Percentiles rank a stretch among this genome's conserved stretches.
Evolutionary conservation across 2,113 vertebrate species (phyloP).

Genomic region (Syngnathus scovelli): DNA sequence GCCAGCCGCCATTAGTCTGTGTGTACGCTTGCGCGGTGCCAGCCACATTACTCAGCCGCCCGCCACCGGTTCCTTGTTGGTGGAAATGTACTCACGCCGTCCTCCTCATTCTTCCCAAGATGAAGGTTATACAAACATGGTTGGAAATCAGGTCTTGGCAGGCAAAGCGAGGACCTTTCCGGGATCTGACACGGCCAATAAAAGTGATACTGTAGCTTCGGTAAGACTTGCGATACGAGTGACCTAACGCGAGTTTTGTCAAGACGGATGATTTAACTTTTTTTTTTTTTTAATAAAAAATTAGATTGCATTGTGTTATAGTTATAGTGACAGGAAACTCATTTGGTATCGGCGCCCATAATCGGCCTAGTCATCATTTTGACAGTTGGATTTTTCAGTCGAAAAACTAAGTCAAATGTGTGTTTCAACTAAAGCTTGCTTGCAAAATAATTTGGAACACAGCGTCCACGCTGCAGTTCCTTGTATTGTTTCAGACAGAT

Average conservation of each 20-base stretch:
- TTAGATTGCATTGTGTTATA: too few relatives aligned
- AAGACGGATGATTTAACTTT: too few relatives aligned
- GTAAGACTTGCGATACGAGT: neutral
- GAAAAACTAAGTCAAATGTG: neutral
- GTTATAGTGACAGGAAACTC: too few relatives aligned
- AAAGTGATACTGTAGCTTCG: neutral
- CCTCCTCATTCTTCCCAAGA: slow-evolving; percentile 56
- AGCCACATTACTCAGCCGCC: slow-evolving; percentile 67
- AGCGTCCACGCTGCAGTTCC: neutral
- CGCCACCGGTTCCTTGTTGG: slow-evolving; percentile 50
- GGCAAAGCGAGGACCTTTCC: slow-evolving; percentile 31
- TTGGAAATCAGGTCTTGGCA: slow-evolving; percentile 54
- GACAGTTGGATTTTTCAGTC: too few relatives aligned
- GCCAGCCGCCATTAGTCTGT: slow-evolving; percentile 64
- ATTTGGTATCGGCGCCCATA: too few relatives aligned
- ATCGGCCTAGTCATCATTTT: too few relatives aligned
- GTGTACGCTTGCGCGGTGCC: slow-evolving; percentile 66
- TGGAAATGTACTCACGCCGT: slow-evolving; percentile 58
- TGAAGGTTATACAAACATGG: slow-evolving; percentile 56
- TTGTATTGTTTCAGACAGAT: slow-evolving; percentile 1
- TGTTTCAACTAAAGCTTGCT: neutral
- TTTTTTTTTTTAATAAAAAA: too few relatives aligned
- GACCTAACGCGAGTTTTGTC: too few relatives aligned
- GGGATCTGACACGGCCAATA: neutral
- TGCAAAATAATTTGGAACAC: neutral